These are phyloP conservation scores for Himalopsyche tibetana DNA, from an alignment of 2,888 invertebrate genomes.

Conservation along the genomic window DNA sequence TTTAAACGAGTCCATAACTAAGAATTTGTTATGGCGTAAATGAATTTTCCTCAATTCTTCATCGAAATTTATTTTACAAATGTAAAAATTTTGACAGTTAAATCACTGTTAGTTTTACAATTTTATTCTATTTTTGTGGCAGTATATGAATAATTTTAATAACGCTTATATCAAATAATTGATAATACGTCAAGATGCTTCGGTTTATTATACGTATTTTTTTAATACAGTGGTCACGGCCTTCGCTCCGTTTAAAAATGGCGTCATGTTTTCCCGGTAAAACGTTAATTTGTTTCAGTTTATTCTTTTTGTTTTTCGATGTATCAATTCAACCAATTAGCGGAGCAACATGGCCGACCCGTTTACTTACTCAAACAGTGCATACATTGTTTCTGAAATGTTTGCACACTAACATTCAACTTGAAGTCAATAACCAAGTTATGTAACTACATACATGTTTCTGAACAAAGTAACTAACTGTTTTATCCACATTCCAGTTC, in stretches of 20 bases:
- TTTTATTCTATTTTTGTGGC: too few relatives aligned
- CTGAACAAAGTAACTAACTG: too few relatives aligned
- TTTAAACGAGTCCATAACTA: too few relatives aligned
- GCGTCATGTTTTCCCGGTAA: slow-evolving; percentile 21
- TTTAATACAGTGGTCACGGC: neutral
- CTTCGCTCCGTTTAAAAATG: slow-evolving; percentile 7
- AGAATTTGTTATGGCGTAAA: too few relatives aligned
- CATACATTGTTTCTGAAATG: neutral
- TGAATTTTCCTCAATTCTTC: too few relatives aligned
- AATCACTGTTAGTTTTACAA: too few relatives aligned
- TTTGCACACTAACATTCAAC: neutral
- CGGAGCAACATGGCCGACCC: slow-evolving; percentile 12
- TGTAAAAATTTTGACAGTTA: too few relatives aligned
- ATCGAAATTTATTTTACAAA: too few relatives aligned
- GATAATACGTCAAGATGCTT: neutral
- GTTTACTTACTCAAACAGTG: slow-evolving; percentile 14
- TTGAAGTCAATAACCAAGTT: too few relatives aligned
- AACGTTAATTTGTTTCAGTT: slow-evolving; percentile 7
- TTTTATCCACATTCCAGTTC: neutral
- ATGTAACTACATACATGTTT: too few relatives aligned
- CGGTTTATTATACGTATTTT: neutral
- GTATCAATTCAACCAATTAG: slow-evolving; percentile 34
- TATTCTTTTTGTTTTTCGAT: slow-evolving; percentile 1
- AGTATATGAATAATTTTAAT: too few relatives aligned
- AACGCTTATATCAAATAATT: neutral